phyloP scores from a whole-genome alignment of 2,113 vertebrate species.

The Thunnus thynnus region DNA sequence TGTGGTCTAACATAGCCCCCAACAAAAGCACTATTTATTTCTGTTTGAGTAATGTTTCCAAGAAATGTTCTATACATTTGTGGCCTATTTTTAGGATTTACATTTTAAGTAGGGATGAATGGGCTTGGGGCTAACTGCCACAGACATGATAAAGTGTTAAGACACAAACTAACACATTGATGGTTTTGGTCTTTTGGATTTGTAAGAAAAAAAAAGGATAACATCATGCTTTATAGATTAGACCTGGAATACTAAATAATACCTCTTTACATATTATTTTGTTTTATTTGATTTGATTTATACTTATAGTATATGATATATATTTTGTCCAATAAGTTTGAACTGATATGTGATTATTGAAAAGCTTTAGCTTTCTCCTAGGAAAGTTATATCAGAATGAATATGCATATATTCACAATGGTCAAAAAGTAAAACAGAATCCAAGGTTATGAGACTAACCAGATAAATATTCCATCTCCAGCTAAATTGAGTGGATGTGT shows the following conservation, averaged over 20 bases:
- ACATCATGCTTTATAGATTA: too few species aligned
- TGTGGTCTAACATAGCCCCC: too few species aligned
- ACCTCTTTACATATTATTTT: too few species aligned
- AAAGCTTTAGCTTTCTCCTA: not conserved
- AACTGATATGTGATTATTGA: not conserved
- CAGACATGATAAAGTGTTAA: too few species aligned
- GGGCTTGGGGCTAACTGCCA: too few species aligned
- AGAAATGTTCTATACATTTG: not conserved
- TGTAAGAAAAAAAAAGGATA: too few species aligned
- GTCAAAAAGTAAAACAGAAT: slow-evolving; percentile 30
- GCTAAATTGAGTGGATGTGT: slow-evolving; percentile 58
- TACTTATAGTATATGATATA: too few species aligned
- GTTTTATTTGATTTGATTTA: too few species aligned
- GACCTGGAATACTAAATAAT: too few species aligned
- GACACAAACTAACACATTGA: not conserved
- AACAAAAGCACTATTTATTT: too few species aligned
- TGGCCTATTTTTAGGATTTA: too few species aligned
- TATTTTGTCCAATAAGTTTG: not conserved
- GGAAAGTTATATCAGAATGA: slow-evolving; percentile 12
- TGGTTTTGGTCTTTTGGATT: not conserved
- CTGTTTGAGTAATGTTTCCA: not conserved
- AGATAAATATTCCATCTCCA: slow-evolving; percentile 64
- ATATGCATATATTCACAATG: slow-evolving; percentile 23
- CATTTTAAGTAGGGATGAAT: too few species aligned
- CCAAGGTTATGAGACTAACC: slow-evolving; percentile 56